A percentile compares a stretch with the other conserved stretches of the same genome.
These are phyloP conservation scores for Coracopsis vasa DNA, from an alignment of 2,113 vertebrate species.

Conservation along the genomic window DNA sequence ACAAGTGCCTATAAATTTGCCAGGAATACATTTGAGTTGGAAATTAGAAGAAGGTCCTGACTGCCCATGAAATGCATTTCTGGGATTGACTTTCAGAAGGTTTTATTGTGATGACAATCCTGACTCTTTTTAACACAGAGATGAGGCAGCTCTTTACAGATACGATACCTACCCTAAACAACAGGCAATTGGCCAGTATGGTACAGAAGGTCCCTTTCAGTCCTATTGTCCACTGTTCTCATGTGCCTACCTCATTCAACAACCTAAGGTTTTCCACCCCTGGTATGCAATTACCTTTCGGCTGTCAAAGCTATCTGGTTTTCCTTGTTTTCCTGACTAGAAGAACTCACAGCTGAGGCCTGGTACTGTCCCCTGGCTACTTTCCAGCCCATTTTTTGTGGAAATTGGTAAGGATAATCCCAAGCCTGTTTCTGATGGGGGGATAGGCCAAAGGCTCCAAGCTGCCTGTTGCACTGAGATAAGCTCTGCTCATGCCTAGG, in stretches of 20 bases:
- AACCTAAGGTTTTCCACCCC: neutral
- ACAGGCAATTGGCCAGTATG: neutral
- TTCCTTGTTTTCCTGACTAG: neutral
- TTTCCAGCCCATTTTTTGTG: neutral
- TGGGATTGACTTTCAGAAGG: neutral
- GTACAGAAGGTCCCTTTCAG: neutral
- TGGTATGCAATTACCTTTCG: neutral
- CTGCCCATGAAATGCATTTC: slow-evolving; percentile 6
- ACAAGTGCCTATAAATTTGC: slow-evolving; percentile 21
- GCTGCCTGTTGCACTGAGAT: neutral
- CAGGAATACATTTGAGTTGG: slow-evolving; percentile 35
- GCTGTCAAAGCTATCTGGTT: neutral
- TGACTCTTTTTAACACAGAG: neutral
- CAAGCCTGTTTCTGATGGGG: neutral
- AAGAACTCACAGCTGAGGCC: neutral
- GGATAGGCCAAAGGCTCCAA: neutral
- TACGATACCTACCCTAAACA: neutral
- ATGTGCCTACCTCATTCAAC: neutral
- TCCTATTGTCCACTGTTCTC: neutral
- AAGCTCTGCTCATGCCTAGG: neutral
- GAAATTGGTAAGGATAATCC: neutral
- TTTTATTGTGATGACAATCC: neutral
- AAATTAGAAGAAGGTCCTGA: neutral
- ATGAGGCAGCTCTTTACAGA: neutral
- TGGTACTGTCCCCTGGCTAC: neutral